A percentile compares a stretch with the other conserved stretches of the same genome.
phyloP scores from a whole-genome alignment of 1,140 invertebrate genomes.

The Acromyrmex charruanus region DNA sequence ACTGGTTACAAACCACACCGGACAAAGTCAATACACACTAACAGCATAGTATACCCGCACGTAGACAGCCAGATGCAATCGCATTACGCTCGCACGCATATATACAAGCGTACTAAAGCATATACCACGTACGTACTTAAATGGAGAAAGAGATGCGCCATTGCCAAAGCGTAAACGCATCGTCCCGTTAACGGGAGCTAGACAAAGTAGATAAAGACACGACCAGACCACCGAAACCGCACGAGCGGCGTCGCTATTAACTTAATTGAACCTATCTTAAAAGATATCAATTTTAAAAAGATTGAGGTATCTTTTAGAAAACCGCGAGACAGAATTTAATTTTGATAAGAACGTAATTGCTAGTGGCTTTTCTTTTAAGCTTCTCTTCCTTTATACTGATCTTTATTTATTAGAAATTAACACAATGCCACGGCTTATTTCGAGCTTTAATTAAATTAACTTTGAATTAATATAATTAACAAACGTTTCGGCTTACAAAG shows the following conservation, averaged over 20 bases:
- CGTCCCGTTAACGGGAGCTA: background rate
- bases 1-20: slow-evolving; percentile 49
- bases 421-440: too few relatives aligned
- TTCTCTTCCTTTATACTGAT: background rate
- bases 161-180: slow-evolving; percentile 38
- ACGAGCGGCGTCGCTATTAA: slow-evolving; percentile 33
- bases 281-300: background rate
- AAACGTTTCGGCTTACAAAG: too few relatives aligned
- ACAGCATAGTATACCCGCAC: slow-evolving; percentile 29
- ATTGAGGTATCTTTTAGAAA: background rate
- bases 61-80: slow-evolving; percentile 51
- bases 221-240: background rate
- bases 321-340: background rate
- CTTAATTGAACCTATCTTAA: slow-evolving; percentile 30
- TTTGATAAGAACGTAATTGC: background rate
- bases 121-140: slow-evolving; percentile 1
- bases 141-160: slow-evolving; percentile 32
- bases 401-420: background rate
- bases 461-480: too few relatives aligned
- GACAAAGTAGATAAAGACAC: slow-evolving; percentile 49
- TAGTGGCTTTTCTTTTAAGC: background rate
- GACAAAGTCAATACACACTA: slow-evolving; percentile 61
- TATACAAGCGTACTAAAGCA: background rate
- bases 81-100: slow-evolving; percentile 40
- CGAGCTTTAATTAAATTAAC: too few relatives aligned